Evolutionary conservation across 2,113 vertebrate species (phyloP).

Genomic region (Albula goreensis): DNA sequence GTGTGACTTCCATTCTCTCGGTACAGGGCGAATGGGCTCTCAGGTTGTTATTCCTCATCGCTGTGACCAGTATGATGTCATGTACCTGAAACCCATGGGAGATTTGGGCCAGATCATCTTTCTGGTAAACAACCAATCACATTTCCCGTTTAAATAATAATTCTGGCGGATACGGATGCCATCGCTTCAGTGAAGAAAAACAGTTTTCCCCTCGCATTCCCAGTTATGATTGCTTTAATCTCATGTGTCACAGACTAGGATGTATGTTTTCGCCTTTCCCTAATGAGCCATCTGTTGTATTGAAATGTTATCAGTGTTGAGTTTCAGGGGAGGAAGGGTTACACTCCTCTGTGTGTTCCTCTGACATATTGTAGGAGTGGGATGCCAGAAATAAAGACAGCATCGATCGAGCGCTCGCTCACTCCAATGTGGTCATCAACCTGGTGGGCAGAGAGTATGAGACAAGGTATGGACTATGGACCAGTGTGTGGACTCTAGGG

Average conservation of each 20-base stretch:
- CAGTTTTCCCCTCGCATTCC: no score
- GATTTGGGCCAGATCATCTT: slow-evolving; percentile 93
- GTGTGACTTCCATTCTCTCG: slow-evolving; percentile 15
- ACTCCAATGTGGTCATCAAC: slow-evolving; percentile 93
- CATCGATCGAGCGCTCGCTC: slow-evolving; percentile 77
- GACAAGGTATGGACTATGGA: slow-evolving; percentile 74
- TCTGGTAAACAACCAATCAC: slow-evolving; percentile 67
- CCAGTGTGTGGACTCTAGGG: background rate
- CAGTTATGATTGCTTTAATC: no score
- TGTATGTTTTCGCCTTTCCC: background rate
- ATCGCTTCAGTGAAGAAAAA: no score
- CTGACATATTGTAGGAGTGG: slow-evolving; percentile 79
- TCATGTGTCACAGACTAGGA: background rate
- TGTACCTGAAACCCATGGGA: slow-evolving; percentile 89
- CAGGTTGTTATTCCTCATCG: slow-evolving; percentile 88
- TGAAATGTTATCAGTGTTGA: background rate
- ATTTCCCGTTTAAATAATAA: background rate
- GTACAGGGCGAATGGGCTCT: slow-evolving; percentile 86
- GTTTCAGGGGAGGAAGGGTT: background rate
- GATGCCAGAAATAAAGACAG: slow-evolving; percentile 81
- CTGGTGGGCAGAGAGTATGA: slow-evolving; percentile 92
- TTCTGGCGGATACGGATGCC: no score
- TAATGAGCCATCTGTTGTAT: background rate
- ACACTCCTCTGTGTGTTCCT: background rate
- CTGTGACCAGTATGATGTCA: slow-evolving; percentile 86